Evolutionary conservation across 2,888 invertebrate species (phyloP), one percentile per base, ranked within the genome.

Genomic region (Scelioninae gen. 2): DNA sequence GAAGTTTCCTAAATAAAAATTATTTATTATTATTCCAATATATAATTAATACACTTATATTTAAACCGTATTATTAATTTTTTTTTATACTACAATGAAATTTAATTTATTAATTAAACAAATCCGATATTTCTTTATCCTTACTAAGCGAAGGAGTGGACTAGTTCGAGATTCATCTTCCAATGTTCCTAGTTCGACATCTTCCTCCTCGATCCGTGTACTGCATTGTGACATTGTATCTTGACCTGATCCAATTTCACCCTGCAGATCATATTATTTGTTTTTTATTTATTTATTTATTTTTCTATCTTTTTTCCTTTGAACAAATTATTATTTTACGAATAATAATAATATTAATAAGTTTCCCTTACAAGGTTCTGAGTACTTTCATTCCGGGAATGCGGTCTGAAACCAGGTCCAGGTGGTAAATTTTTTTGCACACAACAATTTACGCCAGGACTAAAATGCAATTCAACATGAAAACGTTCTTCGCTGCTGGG

Each of bases 401-500:
- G 96, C 2, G 96, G 96, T 25, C 96, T 88, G 86, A 96, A 96
- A 19, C 96, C 96, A 6, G 96, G 96, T 0, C 96, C 96, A 0
- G 95, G 96, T 7, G 96, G 96, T 68, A 96, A 86, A 89, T 96
- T 96, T 86, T 96, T 96, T 85, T 96, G 95, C 15, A 96, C 96
- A 87, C 96, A 98, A 87, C 96, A 97, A 87, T 96, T 97, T 3
- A 95, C 96, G 68, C 99, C 99, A 0, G 99, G 98, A 87, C 98
- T 98, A 87, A 99, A 99, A 88, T 99, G 98, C 9, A 99, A 88
- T 87, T 99, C 99, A 53, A 99, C 96, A 86, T 99, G 99, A 86
- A 98, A 99, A 78, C 98, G 89, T 86, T 95, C 95, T 83, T 96
- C 96, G 0, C 96, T 96, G 57, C 90, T 91, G 0, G 94, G 94